Evolutionary conservation across 2,113 vertebrate species (phyloP).

Genomic region (Sinosuthora webbiana): DNA sequence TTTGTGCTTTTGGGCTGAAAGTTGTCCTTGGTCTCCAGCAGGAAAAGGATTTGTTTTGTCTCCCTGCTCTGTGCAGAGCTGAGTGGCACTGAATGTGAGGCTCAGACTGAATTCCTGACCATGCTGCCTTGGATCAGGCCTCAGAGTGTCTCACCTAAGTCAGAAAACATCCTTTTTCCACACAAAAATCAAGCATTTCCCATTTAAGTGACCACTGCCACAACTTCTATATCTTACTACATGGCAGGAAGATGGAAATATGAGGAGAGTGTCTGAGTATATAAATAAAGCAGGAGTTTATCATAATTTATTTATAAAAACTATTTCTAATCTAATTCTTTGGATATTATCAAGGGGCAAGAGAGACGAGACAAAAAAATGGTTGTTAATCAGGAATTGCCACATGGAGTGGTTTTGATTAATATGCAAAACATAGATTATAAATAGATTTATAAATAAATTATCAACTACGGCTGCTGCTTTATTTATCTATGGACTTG

Average conservation of each 20-base stretch:
- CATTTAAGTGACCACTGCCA: neutral
- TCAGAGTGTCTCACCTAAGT: neutral
- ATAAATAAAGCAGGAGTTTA: constrained; percentile 66
- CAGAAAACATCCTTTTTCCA: neutral
- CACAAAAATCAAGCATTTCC: neutral
- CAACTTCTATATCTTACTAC: neutral
- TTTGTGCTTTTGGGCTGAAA: too few relatives aligned
- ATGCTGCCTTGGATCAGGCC: neutral
- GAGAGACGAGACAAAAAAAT: constrained; percentile 2
- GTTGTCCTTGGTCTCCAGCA: too few relatives aligned
- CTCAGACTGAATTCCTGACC: too few relatives aligned
- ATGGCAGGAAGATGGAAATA: neutral
- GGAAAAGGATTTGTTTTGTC: too few relatives aligned
- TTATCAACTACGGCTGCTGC: constrained; percentile 55
- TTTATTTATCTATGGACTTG: constrained; percentile 72
- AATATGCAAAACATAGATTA: constrained; percentile 69
- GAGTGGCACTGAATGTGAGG: too few relatives aligned
- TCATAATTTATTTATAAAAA: constrained; percentile 73
- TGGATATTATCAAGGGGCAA: constrained; percentile 51
- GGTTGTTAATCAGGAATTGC: constrained; percentile 59
- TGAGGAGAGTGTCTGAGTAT: neutral
- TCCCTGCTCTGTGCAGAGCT: too few relatives aligned
- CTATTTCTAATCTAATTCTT: constrained; percentile 73
- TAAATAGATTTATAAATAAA: constrained; percentile 75
- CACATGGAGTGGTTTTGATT: constrained; percentile 60